phyloP scores from a whole-genome alignment of 2,888 invertebrate species.

The Meiosimyza decipiens region DNA sequence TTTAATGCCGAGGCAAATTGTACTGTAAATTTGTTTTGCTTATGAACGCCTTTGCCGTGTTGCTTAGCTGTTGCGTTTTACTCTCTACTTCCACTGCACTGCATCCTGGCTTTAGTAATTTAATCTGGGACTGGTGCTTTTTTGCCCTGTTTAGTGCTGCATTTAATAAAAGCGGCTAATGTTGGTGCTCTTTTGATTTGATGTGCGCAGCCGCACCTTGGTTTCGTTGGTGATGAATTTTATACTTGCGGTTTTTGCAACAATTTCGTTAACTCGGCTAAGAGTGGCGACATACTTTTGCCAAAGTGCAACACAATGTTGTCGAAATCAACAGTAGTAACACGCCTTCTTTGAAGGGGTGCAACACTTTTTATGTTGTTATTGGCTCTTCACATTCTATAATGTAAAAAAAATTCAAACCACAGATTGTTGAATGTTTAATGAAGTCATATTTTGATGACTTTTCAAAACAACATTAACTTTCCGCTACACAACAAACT shows the following conservation, averaged over 20 bases:
- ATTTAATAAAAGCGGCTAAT: slow-evolving; percentile 27
- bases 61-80: not conserved
- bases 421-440: not conserved
- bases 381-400: not conserved
- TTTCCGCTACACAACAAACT: not conserved
- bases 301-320: too few species aligned
- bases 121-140: slow-evolving; percentile 3
- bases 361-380: not conserved
- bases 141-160: slow-evolving; percentile 1
- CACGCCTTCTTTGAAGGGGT: not conserved
- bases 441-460: too few species aligned
- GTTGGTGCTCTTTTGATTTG: slow-evolving; percentile 19
- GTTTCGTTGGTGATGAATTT: not conserved
- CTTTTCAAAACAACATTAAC: not conserved
- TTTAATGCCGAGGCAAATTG: slow-evolving; percentile 33
- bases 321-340: not conserved
- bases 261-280: slow-evolving; percentile 7
- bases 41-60: slow-evolving; percentile 11
- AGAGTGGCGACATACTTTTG: slow-evolving; percentile 16
- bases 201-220: slow-evolving; percentile 34
- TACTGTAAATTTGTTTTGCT: slow-evolving; percentile 31
- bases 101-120: slow-evolving; percentile 5
- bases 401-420: not conserved
- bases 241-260: slow-evolving; percentile 10
- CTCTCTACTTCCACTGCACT: not conserved